Evolutionary conservation across 2,888 invertebrate species (phyloP).

Genomic region (Hedychridium roseum): DNA sequence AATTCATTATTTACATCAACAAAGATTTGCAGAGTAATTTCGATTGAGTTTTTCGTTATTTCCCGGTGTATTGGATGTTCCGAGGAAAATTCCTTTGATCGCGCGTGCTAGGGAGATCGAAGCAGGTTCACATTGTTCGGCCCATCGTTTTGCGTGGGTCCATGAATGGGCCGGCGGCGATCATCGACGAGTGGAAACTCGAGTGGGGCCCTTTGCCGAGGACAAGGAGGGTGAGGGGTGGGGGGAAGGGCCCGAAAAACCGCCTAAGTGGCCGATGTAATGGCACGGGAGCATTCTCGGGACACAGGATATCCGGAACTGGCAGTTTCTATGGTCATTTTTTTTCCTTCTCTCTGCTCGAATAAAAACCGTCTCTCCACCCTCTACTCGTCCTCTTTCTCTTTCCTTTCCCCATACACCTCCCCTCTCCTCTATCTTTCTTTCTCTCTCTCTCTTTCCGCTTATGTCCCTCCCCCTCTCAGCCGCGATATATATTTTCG

Average conservation of each 20-base stretch:
- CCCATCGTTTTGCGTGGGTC: no score
- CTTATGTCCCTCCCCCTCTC: no score
- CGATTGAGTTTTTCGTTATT: no score
- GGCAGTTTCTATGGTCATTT: slow-evolving; percentile 50
- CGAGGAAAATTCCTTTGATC: no score
- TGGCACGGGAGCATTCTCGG: slow-evolving; percentile 45
- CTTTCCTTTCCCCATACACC: not conserved
- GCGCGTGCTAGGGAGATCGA: no score
- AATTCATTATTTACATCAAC: no score
- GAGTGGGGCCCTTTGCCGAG: slow-evolving; percentile 30
- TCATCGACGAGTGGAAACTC: slow-evolving; percentile 38
- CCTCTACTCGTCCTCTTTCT: slow-evolving; percentile 7
- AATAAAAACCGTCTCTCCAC: slow-evolving; percentile 37
- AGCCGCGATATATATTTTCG: not conserved
- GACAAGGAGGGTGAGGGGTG: no score
- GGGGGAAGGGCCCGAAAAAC: no score
- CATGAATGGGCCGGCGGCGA: no score
- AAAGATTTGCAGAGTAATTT: no score
- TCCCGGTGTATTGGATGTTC: no score
- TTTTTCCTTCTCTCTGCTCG: slow-evolving; percentile 30
- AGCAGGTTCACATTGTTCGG: no score
- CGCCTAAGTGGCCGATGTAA: slow-evolving; percentile 50
- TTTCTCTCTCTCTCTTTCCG: slow-evolving; percentile 4
- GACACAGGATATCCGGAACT: slow-evolving; percentile 54
- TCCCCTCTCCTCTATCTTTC: not conserved